Percentiles rank a stretch among this genome's conserved stretches.
Conservation (phyloP, 2,113 vertebrate species). For the Urocitellus parryii region DNA sequence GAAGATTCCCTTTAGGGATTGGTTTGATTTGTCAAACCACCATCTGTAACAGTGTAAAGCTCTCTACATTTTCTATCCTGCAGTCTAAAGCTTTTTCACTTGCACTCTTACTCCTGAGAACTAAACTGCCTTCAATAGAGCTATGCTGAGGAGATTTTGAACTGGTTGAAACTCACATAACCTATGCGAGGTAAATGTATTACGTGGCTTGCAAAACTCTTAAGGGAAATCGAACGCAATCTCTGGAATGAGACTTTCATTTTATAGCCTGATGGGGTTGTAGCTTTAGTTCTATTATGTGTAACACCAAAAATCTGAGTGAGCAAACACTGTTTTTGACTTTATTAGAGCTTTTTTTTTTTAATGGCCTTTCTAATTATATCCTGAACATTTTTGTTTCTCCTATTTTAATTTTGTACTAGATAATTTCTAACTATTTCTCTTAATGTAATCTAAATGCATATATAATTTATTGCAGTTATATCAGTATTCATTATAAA, state of each 20-base stretch:
- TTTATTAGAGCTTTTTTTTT: conserved; percentile 43
- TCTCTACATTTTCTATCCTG: conserved; percentile 45
- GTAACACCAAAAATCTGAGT: conserved; percentile 13
- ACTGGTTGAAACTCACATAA: conserved; percentile 28
- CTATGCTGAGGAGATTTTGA: neutral
- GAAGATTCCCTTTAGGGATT: conserved; percentile 59
- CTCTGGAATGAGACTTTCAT: conserved; percentile 28
- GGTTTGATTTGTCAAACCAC: conserved; percentile 48
- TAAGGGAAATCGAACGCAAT: conserved; percentile 31
- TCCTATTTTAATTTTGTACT: conserved; percentile 40
- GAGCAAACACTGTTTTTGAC: conserved; percentile 4
- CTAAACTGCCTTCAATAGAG: neutral
- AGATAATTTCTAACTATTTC: conserved; percentile 19
- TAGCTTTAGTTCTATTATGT: neutral
- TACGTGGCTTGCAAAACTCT: conserved; percentile 48
- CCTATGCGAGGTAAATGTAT: neutral
- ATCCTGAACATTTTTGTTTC: conserved; percentile 13
- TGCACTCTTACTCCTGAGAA: conserved; percentile 6
- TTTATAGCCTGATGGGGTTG: neutral
- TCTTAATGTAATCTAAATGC: conserved; percentile 1
- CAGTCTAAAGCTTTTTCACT: conserved; percentile 37
- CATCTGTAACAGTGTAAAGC: neutral
- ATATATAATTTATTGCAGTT: neutral
- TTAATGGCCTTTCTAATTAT: conserved; percentile 17
- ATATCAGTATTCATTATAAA: neutral